Base-by-base conservation (phyloP, 1,140 invertebrate species). In the Euwallacea fornicatus region DNA sequence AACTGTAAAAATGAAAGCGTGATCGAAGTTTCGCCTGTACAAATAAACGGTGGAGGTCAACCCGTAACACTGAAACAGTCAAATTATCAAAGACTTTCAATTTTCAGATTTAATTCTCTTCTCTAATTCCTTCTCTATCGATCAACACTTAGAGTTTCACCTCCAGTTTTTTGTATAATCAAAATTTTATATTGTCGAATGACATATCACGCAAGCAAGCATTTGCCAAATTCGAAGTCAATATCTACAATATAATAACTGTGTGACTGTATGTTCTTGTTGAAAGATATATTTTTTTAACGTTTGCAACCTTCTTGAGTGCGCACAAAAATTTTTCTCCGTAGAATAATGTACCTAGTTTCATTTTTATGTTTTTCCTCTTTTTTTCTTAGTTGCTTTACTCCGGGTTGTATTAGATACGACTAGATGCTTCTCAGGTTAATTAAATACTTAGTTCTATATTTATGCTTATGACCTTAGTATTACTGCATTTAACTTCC, bases 201-300 rank as follows among this genome's bases (percentile, higher is more conserved):
- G 62, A 73, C 66, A 69, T 69, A 77, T 75, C 70, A 71, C 75
- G 74, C 72, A 74, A 72, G 74, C 70, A 73, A 72, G 73, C 73
- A 76, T 76, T 78, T 80, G 80, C 80, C 79, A 81, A 81, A 81
- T 79, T 79, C 72, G 75, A 80, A 81, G 80, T 81, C 80, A 81
- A 81, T 81, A 81, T 81, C 78, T 81, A 81, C 76, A 77, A 78
- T 78, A 78, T 67, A 75, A 76, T 69, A 74, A 69, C 69, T 74
- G 69, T 76, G 72, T 76, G 73, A 75, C 74, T 77, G 74, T 78
- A 72, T 70, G 61, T 66, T 56, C 54, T 61, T 66, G 15, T 75
- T 69, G 71, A 76, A 75, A 74, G 66, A 76, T 76, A 71, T 78
- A 76, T 78, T 76, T 79, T 78, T 78, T 77, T 75, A 33, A 33